Conservation (phyloP, 2,888 invertebrate genomes). For the Hirtodrosophila histrioides region DNA sequence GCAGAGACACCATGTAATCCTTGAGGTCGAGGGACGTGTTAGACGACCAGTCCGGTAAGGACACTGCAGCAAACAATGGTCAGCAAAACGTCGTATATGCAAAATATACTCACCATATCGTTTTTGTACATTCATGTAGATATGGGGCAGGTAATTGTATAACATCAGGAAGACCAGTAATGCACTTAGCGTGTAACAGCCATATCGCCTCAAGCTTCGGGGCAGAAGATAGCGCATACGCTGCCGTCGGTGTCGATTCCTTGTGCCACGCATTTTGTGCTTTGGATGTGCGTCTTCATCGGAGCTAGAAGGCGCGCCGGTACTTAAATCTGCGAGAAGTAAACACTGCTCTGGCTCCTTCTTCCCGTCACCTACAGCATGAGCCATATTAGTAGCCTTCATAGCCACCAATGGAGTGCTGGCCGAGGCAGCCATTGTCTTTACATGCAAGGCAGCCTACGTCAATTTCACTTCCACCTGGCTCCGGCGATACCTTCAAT, state of each 20-base stretch:
- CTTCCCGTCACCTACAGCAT: constrained; percentile 4
- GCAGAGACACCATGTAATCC: constrained; percentile 89
- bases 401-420: background rate
- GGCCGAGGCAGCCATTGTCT: background rate
- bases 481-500: background rate
- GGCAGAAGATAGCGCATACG: constrained; percentile 60
- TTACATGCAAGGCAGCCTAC: constrained; percentile 13
- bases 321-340: constrained; percentile 31
- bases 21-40: constrained; percentile 90
- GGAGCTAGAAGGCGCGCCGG: constrained; percentile 15
- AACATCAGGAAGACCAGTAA: constrained; percentile 67
- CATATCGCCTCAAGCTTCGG: constrained; percentile 69
- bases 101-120: constrained; percentile 71
- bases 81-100: background rate
- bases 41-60: constrained; percentile 89
- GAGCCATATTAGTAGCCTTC: constrained; percentile 18
- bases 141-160: constrained; percentile 71
- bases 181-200: constrained; percentile 60
- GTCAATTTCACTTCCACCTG: constrained; percentile 2
- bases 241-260: constrained; percentile 28
- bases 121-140: constrained; percentile 76
- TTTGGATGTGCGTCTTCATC: constrained; percentile 32
- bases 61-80: constrained; percentile 75
- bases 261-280: constrained; percentile 20
- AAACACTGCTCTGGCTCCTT: constrained; percentile 45